These are phyloP conservation scores for Urocolius indicus DNA, from an alignment of 2,113 vertebrate species.

Conservation along the genomic window DNA sequence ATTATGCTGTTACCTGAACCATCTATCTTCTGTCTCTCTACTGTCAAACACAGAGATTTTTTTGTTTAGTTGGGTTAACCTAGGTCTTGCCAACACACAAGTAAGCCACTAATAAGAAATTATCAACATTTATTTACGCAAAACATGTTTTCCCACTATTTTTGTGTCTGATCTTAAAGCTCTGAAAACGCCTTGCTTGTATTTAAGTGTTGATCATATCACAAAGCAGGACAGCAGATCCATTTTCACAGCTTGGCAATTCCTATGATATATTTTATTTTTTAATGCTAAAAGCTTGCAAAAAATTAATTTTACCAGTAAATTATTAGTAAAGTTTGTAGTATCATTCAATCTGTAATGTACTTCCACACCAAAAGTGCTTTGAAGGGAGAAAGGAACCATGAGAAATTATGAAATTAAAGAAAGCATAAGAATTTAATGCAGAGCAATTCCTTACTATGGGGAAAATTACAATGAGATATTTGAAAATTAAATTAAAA, in stretches of 20 bases:
- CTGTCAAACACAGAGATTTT: neutral
- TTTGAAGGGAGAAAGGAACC: neutral
- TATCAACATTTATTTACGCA: neutral
- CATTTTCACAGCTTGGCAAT: neutral
- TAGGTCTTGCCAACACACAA: neutral
- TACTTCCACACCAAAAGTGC: neutral
- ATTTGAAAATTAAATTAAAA: constrained; percentile 76
- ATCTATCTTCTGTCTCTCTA: neutral
- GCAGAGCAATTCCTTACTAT: neutral
- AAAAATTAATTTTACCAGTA: neutral
- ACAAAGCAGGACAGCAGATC: neutral
- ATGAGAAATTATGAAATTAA: neutral
- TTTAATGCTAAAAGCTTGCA: neutral
- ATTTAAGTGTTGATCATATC: neutral
- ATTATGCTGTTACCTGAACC: neutral
- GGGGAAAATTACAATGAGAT: constrained; percentile 13
- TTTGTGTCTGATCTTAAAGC: neutral
- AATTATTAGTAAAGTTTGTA: neutral
- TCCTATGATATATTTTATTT: neutral
- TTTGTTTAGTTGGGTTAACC: neutral
- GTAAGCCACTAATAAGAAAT: neutral
- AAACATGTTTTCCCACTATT: neutral
- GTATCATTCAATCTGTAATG: neutral
- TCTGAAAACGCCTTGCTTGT: neutral
- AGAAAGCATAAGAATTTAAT: neutral